Conservation (phyloP, 23 tunicate species). For the Trididemnum miniatum region DNA sequence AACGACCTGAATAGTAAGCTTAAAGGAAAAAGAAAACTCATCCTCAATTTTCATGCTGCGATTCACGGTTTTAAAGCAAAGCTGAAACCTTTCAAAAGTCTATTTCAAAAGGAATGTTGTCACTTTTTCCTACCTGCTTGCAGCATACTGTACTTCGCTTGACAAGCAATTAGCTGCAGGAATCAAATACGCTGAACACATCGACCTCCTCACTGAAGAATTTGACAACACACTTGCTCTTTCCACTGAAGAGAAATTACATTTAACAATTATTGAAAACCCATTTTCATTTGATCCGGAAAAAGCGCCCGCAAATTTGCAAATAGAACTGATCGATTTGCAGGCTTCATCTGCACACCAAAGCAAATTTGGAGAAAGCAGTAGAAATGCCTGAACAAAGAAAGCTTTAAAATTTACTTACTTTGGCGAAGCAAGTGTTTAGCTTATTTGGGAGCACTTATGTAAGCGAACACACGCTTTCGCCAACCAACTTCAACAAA, state of each 20-base stretch:
- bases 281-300: constrained; percentile 51
- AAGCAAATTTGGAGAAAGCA: constrained; percentile 9
- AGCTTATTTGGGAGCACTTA: constrained; percentile 44
- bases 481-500: not conserved
- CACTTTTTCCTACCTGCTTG: constrained; percentile 42
- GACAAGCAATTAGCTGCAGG: constrained; percentile 37
- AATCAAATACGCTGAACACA: constrained; percentile 40
- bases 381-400: not conserved
- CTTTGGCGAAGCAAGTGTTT: constrained; percentile 24
- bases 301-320: constrained; percentile 41
- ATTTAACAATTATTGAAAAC: constrained; percentile 47
- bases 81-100: constrained; percentile 36
- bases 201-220: constrained; percentile 35
- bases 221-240: constrained; percentile 37
- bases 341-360: constrained; percentile 32
- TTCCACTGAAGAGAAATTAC: constrained; percentile 43
- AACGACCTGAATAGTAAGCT: constrained; percentile 41
- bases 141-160: not conserved
- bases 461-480: constrained; percentile 20
- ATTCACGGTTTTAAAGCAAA: constrained; percentile 34
- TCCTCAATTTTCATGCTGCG: constrained; percentile 31
- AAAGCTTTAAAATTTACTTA: constrained; percentile 30
- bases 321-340: constrained; percentile 37
- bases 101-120: constrained; percentile 27
- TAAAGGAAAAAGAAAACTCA: constrained; percentile 36